Base-by-base conservation (phyloP, 2,797 vertebrate genomes). In the Melanitta fusca region DNA sequence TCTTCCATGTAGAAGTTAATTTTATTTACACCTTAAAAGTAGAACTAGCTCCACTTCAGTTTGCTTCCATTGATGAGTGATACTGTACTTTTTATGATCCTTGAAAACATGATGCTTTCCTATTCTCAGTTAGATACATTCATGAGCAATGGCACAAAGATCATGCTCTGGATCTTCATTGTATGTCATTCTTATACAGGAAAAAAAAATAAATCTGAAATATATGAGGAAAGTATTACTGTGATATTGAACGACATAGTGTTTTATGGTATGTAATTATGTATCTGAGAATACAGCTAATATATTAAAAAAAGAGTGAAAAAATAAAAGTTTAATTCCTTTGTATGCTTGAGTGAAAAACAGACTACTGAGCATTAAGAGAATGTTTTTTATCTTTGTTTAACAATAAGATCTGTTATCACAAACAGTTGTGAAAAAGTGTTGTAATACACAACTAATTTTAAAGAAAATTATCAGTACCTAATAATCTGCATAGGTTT, bases 191-290 rank as follows among this genome's bases (percentile, higher is more conserved):
- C 11, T 3, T 61, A 17, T 2, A 74, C 18, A 21, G 11, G 11
- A 24, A 30, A 8, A 47, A 58, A 39, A 39, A 39, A 79, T 64
- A 43, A 25, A 51, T 2, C 19, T 64, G 12, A 79, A 79, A 85
- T 49, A 34, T 14, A 4, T 51, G 9, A 80, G 3, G 5, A 41
- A 82, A 66, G 5, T 11, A n/a, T 7, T 38, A 6, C 10, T 36
- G 20, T 30, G 47, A 1, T 20, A 47, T 13, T 30, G 8, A 74
- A 68, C 36, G 1, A 14, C 10, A 5, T 21, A 60, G 5, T 54
- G 24, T 24, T 3, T 34, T 51, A 80, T 64, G 1, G 1, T 20
- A 21, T 24, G 25, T 8, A 38, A 2, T 66, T 1, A 10, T 24
- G 2, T 6, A 16, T 19, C 18, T 34, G 8, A 62, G 20, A 38